Evolutionary conservation across 1,140 invertebrate genomes (phyloP).

Genomic region (Drosophila fuyamai): DNA sequence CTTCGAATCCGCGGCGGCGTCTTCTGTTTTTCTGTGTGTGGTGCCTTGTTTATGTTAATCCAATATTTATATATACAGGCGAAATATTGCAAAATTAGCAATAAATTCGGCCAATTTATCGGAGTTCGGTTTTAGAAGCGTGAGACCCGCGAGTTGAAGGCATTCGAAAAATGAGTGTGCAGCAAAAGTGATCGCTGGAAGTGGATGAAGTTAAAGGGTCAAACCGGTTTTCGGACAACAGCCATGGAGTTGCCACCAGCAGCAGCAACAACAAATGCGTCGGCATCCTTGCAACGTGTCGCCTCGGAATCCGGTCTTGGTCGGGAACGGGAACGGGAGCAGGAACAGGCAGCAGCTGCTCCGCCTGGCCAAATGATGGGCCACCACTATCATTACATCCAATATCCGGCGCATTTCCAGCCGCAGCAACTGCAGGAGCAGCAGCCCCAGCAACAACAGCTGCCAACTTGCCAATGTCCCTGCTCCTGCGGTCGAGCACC

Average conservation of each 20-base stretch:
- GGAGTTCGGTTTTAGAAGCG: conserved; percentile 57
- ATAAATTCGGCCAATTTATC: conserved; percentile 71
- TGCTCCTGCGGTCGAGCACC: conserved; percentile 72
- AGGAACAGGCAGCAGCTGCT: conserved; percentile 18
- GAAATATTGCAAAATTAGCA: conserved; percentile 56
- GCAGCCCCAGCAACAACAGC: conserved; percentile 21
- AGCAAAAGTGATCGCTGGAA: conserved; percentile 66
- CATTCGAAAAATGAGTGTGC: conserved; percentile 27
- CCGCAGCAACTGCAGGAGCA: conserved; percentile 48
- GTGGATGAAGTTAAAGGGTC: conserved; percentile 70
- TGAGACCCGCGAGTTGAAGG: conserved; percentile 55
- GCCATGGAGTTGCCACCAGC: conserved; percentile 50
- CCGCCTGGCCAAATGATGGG: conserved; percentile 18
- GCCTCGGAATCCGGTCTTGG: conserved; percentile 68
- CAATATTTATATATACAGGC: conserved; percentile 59
- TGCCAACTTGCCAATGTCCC: conserved; percentile 65
- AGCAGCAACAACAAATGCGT: conserved; percentile 17
- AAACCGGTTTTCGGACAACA: conserved; percentile 69
- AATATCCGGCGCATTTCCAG: conserved; percentile 76
- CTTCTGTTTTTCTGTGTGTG: conserved; percentile 24
- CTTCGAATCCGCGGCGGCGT: conserved; percentile 14
- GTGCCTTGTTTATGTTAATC: conserved; percentile 76
- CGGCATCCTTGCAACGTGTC: conserved; percentile 77
- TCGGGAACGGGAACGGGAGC: conserved; percentile 13
- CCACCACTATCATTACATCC: conserved; percentile 83